Base-by-base conservation (phyloP, 2,888 invertebrate genomes). In the Seira sanloemensis region DNA sequence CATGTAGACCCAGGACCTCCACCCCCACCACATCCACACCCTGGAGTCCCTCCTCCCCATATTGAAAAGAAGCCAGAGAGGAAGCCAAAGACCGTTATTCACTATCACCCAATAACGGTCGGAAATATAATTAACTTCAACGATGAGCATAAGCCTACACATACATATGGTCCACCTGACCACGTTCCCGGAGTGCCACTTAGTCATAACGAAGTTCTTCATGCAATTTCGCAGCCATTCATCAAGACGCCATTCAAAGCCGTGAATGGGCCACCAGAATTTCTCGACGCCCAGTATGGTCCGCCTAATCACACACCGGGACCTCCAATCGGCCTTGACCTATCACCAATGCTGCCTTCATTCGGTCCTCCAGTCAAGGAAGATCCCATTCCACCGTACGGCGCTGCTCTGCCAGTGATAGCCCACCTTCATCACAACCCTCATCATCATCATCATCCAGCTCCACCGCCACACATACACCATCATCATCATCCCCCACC, bases 51-150 rank as follows among this genome's bases (percentile, higher is more conserved):
- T 18, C 73, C 21, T 68, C 54, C 66, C 2, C 50, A 71, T n/a
- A n/a, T n/a, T n/a, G n/a, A 46, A 62, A 37, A 50, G 19, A 24
- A 75, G 50, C 58, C 16, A 0, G n/a, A 73, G 62, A 72, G 68
- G 12, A 73, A 78, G 26, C 78, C 78, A 18, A 87, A 87, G 75
- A 80, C 85, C 4, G 65, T 85, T 0, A 78, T 87, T 71, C 87
- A 87, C 65, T 85, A 78, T 23, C 87, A 87, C 62, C 87, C 87
- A 27, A 80, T 87, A 7, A 62, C 80, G 18, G 85, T 83, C n/a
- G 85, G 85, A 46, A 85, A 85, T 50, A 72, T 85, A 16, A 65
- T 87, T n/a, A 83, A 85, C 26, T 69, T 86, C 23, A 83, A 77
- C 24, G 86, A 85, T n/a, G 78, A 72, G 18, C 68, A 75, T 26